Evolutionary conservation across 2,113 vertebrate genomes (phyloP), one percentile per base, ranked within the genome.

Genomic region (Hyla sarda): DNA sequence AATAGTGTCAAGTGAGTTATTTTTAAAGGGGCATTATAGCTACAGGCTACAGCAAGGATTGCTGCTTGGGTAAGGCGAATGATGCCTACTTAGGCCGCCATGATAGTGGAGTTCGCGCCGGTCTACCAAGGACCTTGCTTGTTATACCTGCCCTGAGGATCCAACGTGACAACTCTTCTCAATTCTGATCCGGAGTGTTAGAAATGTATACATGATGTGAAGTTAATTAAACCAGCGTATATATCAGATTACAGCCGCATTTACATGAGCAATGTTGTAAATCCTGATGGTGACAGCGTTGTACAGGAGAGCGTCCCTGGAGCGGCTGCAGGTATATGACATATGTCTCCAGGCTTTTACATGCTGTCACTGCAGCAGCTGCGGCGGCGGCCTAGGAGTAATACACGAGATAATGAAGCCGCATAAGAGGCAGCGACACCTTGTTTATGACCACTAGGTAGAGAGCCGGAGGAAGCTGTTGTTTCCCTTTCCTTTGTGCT

Each of bases 181-280:
- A 17, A 28, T 37, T 54, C 52, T 60, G 34, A 25, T 41, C 77
- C 32, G 14, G 11, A n/a, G 13, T 41, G 77, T n/a, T 60, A n/a
- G 0, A 60, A 60, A n/a, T 80, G 48, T 78, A 56, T 34, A 60
- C 54, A 60, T 34, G 77, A 80, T 28, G 73, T 30, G 45, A 48
- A 60, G 77, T 60, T 80, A 80, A 80, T 80, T 80, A 80, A 41
- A 37, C 0, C 4, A 16, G 32, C 47, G 30, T n/a, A 37, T 37
- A 79, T 34, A 79, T 58, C 76, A 37, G 76, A 79, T 79, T 76
- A 79, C 30, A 56, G 76, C 50, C 9, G 19, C 76, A 58, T 37
- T 60, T 60, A 60, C 77, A 76, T 76, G 73, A 76, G 47, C 73
- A 76, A 76, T n/a, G 73, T n/a, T 76, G 73, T 76, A 76, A 76